Percentiles rank a stretch among this genome's conserved stretches.
These are phyloP conservation scores for Andricus grossulariae DNA, from an alignment of 1,140 invertebrate species.

Conservation along the genomic window DNA sequence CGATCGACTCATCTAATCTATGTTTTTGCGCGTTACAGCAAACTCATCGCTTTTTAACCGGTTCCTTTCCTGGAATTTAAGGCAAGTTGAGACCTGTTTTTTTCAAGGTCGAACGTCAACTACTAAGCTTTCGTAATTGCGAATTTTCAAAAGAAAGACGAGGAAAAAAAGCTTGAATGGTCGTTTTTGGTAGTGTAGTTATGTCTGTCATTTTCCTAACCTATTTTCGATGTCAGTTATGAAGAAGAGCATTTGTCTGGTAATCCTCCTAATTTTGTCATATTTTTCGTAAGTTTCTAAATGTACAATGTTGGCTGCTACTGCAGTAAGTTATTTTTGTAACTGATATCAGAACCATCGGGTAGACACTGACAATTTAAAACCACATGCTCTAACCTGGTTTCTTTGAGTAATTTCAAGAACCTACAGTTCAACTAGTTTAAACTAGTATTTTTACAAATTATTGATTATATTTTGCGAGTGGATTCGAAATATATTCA, in stretches of 20 bases:
- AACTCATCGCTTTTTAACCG: neutral
- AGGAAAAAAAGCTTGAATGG: neutral
- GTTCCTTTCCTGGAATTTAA: constrained; percentile 5
- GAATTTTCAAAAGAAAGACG: neutral
- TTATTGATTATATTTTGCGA: neutral
- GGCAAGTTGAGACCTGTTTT: neutral
- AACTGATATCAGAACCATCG: neutral
- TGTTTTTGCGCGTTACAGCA: neutral
- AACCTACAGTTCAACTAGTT: neutral
- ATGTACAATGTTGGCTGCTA: neutral
- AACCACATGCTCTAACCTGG: neutral
- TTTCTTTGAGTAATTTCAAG: constrained; percentile 21
- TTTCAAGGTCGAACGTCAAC: constrained; percentile 11
- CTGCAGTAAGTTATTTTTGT: neutral
- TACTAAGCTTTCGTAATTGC: neutral
- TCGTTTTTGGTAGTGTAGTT: neutral
- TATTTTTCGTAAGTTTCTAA: neutral
- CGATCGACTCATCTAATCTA: constrained; percentile 15
- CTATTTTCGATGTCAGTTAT: neutral
- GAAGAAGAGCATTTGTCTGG: neutral
- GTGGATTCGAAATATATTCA: neutral
- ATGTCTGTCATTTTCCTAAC: constrained; percentile 10
- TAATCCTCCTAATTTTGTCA: neutral
- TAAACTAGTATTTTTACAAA: neutral
- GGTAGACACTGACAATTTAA: neutral